A percentile compares a stretch with the other conserved stretches of the same genome.
These are phyloP conservation scores for Lacanobia wlatinum DNA, from an alignment of 2,888 invertebrate genomes.

Conservation along the genomic window DNA sequence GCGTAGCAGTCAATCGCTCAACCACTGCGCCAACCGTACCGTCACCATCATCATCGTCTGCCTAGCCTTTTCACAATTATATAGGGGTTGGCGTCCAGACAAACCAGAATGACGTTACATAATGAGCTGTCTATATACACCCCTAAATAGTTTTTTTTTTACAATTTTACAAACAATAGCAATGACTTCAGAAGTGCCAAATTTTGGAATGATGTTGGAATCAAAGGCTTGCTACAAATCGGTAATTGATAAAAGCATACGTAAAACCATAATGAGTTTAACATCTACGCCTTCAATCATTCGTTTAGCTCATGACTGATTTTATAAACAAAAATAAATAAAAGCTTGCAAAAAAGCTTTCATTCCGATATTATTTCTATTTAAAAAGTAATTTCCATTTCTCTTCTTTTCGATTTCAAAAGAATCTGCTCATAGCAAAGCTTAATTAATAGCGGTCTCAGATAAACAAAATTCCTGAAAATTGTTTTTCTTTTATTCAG, in stretches of 20 bases:
- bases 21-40: too few species aligned
- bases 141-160: constrained; percentile 23
- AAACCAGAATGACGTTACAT: too few species aligned
- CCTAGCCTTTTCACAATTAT: too few species aligned
- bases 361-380: background rate
- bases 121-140: constrained; percentile 6
- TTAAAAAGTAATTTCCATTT: background rate
- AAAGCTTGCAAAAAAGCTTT: background rate
- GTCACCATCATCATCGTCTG: too few species aligned
- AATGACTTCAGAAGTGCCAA: background rate
- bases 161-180: constrained; percentile 24
- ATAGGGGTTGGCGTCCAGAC: too few species aligned
- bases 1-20: too few species aligned
- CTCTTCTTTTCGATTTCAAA: background rate
- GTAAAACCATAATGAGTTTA: background rate
- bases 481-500: constrained; percentile 15
- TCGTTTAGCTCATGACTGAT: background rate
- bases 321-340: too few species aligned
- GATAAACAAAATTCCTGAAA: constrained; percentile 31
- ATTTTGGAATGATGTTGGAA: background rate
- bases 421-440: background rate
- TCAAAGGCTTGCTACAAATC: background rate
- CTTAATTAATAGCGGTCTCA: constrained; percentile 17
- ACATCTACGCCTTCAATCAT: background rate
- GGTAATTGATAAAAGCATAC: background rate